Percentiles rank a stretch among this genome's conserved stretches.
Evolutionary conservation across 2,797 vertebrate species (phyloP).

Genomic region (Sebastes steindachneri): DNA sequence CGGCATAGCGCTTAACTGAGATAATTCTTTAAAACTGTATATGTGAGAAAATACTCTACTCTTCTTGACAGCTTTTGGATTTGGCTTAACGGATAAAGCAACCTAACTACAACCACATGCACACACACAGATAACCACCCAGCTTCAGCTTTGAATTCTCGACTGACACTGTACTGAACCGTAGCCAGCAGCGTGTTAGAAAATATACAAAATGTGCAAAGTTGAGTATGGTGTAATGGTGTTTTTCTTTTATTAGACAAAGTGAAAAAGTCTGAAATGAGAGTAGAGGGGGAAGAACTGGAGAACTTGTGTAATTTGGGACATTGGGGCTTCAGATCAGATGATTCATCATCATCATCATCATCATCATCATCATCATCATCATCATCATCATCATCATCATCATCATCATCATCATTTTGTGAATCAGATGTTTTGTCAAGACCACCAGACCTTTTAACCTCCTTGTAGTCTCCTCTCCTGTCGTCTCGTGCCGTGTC

Average conservation of each 20-base stretch:
- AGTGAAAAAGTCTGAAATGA: constrained; percentile 15
- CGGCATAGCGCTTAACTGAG: constrained; percentile 50
- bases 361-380: constrained; percentile 68
- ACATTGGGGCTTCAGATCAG: constrained; percentile 44
- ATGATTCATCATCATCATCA: constrained; percentile 73
- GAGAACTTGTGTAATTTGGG: constrained; percentile 45
- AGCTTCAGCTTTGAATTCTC: constrained; percentile 25
- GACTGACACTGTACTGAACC: constrained; percentile 13
- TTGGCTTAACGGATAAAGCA: constrained; percentile 22
- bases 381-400: no score
- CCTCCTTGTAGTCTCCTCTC: background rate
- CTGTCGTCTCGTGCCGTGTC: no score
- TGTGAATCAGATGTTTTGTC: constrained; percentile 70
- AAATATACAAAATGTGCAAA: constrained; percentile 45
- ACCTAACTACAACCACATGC: constrained; percentile 43
- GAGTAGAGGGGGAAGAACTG: constrained; percentile 2
- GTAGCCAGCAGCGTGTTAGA: background rate
- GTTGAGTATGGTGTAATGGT: constrained; percentile 20
- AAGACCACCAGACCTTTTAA: constrained; percentile 13
- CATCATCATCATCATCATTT: constrained; percentile 64
- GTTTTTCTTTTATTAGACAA: background rate
- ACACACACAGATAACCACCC: constrained; percentile 21
- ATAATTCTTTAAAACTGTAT: constrained; percentile 34
- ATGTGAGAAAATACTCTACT: constrained; percentile 34
- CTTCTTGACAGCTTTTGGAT: constrained; percentile 24